phyloP scores from a whole-genome alignment of 2,113 vertebrate genomes.

The Condylura cristata region DNA sequence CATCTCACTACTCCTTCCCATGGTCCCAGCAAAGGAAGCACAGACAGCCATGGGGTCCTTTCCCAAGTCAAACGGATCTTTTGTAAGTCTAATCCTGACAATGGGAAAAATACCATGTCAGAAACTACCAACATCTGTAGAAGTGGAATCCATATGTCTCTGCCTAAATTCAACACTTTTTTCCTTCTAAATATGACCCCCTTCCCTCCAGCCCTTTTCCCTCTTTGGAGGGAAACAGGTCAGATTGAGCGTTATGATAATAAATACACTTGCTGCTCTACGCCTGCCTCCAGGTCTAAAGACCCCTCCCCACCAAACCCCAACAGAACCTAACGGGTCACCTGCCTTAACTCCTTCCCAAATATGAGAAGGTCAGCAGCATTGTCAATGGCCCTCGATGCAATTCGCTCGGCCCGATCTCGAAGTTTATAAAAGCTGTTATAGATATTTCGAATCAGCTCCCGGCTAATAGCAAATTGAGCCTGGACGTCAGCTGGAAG shows the following conservation, averaged over 20 bases:
- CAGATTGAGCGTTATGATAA: background rate
- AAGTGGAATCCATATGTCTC: background rate
- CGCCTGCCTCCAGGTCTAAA: background rate
- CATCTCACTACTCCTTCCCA: background rate
- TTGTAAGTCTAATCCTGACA: too few relatives aligned
- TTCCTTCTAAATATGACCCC: background rate
- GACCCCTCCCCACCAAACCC: background rate
- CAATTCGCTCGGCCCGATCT: slow-evolving; percentile 94
- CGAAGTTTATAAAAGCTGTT: slow-evolving; percentile 95
- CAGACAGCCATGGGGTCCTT: background rate
- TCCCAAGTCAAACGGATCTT: rapidly evolving
- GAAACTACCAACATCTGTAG: rapidly evolving
- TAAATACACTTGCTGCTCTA: rapidly evolving
- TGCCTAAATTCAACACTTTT: background rate
- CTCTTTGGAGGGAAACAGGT: background rate
- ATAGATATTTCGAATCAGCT: slow-evolving; percentile 95
- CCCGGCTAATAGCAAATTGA: slow-evolving; percentile 94
- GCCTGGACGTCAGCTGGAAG: slow-evolving; percentile 95
- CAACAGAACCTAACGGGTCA: background rate
- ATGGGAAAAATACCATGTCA: rapidly evolving
- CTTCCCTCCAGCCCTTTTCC: background rate
- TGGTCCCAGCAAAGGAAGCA: rapidly evolving
- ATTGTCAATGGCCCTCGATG: slow-evolving; percentile 92
- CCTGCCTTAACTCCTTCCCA: slow-evolving; percentile 95
- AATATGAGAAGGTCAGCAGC: slow-evolving; percentile 95